Conservation (phyloP, 2,113 vertebrate genomes). For the Bucco capensis region DNA sequence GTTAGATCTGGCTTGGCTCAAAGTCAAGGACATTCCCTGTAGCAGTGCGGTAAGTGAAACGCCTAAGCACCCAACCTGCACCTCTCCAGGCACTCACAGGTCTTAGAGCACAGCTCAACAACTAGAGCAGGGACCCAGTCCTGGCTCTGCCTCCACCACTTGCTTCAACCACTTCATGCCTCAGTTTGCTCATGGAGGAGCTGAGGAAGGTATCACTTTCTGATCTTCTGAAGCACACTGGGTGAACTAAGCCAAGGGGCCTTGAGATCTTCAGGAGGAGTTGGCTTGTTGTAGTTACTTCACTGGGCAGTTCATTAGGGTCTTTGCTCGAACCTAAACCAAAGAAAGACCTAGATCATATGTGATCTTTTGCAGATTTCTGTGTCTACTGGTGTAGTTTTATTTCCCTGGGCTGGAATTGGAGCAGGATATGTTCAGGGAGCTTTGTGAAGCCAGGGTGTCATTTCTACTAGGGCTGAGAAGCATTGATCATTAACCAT, state of each 20-base stretch:
- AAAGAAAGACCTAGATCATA: neutral
- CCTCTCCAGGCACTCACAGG: neutral
- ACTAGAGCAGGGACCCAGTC: neutral
- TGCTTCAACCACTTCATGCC: neutral
- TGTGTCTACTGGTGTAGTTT: neutral
- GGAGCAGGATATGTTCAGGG: neutral
- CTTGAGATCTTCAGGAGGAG: neutral
- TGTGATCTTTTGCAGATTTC: neutral
- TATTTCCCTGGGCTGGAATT: neutral
- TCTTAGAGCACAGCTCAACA: neutral
- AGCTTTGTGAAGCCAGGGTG: neutral
- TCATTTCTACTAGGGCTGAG: neutral
- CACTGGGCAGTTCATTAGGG: neutral
- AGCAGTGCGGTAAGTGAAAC: conserved; percentile 91
- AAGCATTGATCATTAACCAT: conserved; percentile 20
- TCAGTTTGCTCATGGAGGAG: neutral
- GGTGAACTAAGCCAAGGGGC: neutral
- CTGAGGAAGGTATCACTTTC: neutral
- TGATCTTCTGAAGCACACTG: neutral
- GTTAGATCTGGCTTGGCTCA: conserved; percentile 96
- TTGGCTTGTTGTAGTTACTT: neutral
- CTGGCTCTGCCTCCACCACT: neutral
- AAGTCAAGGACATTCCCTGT: conserved; percentile 97
- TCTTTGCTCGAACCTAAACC: neutral
- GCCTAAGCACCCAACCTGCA: neutral